phyloP scores from a whole-genome alignment of 2,797 vertebrate genomes.

The Platyrinchus mystaceus region DNA sequence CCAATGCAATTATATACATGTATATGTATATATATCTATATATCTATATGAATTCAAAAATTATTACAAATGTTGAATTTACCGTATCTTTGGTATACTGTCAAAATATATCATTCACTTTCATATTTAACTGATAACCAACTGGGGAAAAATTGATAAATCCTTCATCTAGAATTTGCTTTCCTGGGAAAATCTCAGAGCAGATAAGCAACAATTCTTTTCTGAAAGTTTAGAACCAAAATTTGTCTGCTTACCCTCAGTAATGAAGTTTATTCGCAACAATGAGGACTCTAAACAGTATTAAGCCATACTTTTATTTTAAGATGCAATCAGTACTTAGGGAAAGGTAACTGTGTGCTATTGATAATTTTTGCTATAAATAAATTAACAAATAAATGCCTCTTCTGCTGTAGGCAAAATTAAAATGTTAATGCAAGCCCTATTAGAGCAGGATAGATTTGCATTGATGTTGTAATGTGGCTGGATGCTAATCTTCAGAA shows the following conservation, averaged over 20 bases:
- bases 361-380: background rate
- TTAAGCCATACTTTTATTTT: background rate
- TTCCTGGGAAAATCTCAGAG: background rate
- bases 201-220: background rate
- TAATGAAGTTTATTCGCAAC: background rate
- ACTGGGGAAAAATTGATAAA: background rate
- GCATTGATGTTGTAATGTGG: background rate
- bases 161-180: background rate
- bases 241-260: background rate
- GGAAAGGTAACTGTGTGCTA: background rate
- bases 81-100: background rate
- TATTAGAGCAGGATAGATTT: background rate
- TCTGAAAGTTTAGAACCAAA: background rate
- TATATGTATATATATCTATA: background rate
- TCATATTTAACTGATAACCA: background rate
- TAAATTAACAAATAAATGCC: background rate
- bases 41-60: background rate
- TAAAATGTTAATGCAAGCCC: background rate
- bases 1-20: background rate
- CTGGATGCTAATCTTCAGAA: background rate
- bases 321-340: background rate
- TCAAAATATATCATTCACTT: background rate
- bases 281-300: background rate
- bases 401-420: background rate
- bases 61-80: background rate